These are phyloP conservation scores for Diabrotica undecimpunctata DNA, from an alignment of 1,140 invertebrate genomes.

Conservation along the genomic window DNA sequence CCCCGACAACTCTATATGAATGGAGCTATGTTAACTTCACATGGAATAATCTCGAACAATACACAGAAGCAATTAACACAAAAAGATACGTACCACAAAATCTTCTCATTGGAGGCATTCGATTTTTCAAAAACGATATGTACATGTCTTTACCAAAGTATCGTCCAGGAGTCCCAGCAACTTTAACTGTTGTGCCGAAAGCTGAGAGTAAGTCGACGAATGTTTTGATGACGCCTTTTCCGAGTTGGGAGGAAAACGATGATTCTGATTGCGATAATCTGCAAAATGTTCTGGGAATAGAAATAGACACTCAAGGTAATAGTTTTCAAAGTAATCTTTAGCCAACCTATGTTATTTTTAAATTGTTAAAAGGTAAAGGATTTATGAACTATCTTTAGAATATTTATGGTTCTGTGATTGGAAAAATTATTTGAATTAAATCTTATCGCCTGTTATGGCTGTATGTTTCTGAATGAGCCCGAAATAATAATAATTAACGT, in stretches of 20 bases:
- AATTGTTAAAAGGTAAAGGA: no score
- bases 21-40: constrained; percentile 48
- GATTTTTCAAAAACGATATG: constrained; percentile 45
- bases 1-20: constrained; percentile 25
- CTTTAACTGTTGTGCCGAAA: constrained; percentile 40
- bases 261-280: constrained; percentile 58
- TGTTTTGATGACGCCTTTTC: constrained; percentile 61
- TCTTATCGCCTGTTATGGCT: no score
- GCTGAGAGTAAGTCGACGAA: constrained; percentile 32
- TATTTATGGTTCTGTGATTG: no score
- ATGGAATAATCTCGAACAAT: constrained; percentile 40
- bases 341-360: no score
- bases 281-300: constrained; percentile 67
- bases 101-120: constrained; percentile 46
- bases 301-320: constrained; percentile 56
- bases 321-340: no score
- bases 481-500: no score
- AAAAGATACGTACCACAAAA: constrained; percentile 45
- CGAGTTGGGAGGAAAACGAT: constrained; percentile 63
- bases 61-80: constrained; percentile 36
- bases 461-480: no score
- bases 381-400: no score
- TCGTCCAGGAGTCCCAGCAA: constrained; percentile 48
- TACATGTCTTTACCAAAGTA: constrained; percentile 49
- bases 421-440: no score